Conservation (phyloP, 1,140 invertebrate species). For the Periplaneta americana region DNA sequence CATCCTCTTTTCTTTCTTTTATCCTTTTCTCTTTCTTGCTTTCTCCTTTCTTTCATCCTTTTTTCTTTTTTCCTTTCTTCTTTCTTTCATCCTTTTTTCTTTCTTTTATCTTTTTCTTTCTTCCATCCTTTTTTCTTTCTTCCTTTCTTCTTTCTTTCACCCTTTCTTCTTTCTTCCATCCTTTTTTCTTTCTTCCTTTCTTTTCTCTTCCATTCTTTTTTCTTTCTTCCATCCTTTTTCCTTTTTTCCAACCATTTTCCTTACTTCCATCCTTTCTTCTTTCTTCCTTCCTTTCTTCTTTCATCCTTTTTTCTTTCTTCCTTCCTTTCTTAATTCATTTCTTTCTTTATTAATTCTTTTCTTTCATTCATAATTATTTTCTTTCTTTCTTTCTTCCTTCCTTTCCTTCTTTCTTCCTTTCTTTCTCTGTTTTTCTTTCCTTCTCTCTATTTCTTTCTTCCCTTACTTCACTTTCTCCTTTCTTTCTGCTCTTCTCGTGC, state of each 20-base stretch:
- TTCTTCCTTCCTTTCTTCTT: not conserved
- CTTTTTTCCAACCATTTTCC: no score
- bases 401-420: not conserved
- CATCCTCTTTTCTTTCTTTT: not conserved
- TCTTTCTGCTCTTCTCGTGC: not conserved
- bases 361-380: not conserved
- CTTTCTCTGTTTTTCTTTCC: not conserved
- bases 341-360: not conserved
- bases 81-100: not conserved
- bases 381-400: not conserved
- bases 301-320: not conserved
- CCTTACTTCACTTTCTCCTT: not conserved
- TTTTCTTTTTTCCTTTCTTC: not conserved
- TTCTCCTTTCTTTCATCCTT: not conserved
- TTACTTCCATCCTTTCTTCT: not conserved
- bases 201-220: not conserved
- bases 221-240: not conserved
- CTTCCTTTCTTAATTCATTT: not conserved
- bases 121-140: no score
- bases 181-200: not conserved
- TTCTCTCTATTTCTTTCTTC: not conserved
- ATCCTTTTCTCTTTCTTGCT: not conserved
- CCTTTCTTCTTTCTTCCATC: not conserved
- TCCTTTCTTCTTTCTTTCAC: no score
- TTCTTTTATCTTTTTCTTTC: not conserved